These are phyloP conservation scores for Orchestia grillus DNA, from an alignment of 1,140 invertebrate species.

Conservation along the genomic window DNA sequence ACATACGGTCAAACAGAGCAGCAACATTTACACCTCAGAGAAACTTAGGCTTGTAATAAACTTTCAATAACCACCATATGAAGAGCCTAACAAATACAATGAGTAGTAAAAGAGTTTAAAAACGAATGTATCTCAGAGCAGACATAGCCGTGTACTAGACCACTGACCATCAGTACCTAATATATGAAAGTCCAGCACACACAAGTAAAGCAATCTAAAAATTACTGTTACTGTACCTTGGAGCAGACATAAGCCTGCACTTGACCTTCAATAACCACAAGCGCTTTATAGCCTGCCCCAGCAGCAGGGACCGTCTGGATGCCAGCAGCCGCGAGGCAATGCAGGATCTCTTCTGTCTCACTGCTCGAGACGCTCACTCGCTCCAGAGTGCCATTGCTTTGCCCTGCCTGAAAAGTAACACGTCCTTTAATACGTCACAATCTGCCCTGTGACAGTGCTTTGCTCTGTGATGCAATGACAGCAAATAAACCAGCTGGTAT, in stretches of 20 bases:
- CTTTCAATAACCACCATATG: too few relatives aligned
- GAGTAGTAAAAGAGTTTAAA: too few relatives aligned
- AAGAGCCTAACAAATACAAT: too few relatives aligned
- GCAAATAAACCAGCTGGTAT: too few relatives aligned
- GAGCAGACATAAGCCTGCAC: slow-evolving; percentile 51
- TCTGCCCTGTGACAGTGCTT: not conserved
- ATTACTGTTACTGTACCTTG: not conserved
- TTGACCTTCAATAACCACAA: not conserved
- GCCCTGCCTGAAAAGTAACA: not conserved
- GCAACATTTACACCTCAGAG: too few relatives aligned
- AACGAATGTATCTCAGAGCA: not conserved
- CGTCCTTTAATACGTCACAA: not conserved
- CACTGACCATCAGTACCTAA: not conserved
- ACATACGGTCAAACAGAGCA: too few relatives aligned
- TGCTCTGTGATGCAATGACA: not conserved
- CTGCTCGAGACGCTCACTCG: slow-evolving; percentile 38
- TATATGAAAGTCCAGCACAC: not conserved
- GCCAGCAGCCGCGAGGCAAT: not conserved
- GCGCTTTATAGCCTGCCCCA: slow-evolving; percentile 22
- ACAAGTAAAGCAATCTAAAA: not conserved
- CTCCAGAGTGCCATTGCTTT: not conserved
- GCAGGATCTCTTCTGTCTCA: not conserved
- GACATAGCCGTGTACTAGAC: not conserved
- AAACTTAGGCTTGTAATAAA: too few relatives aligned
- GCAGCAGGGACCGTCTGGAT: not conserved